Conservation (phyloP, 2,888 invertebrate genomes). For the Drosophila pseudotakahashii region DNA sequence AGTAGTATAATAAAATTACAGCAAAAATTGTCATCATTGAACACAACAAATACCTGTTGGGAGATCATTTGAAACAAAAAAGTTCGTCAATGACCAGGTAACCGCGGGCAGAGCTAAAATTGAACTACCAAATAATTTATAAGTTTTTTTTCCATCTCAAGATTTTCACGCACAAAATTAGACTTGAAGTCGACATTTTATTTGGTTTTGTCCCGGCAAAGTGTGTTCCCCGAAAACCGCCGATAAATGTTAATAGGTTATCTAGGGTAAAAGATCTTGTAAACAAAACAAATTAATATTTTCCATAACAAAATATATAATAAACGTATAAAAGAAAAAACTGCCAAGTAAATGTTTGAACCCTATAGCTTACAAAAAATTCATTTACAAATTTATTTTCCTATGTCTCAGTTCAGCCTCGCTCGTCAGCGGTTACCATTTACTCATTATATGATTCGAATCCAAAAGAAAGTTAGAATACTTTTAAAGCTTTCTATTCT, state of each 20-base stretch:
- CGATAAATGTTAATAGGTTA: slow-evolving; percentile 80
- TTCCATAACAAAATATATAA: slow-evolving; percentile 21
- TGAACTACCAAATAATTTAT: slow-evolving; percentile 1
- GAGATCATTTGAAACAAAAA: slow-evolving; percentile 36
- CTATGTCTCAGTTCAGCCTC: slow-evolving; percentile 4
- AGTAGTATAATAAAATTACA: slow-evolving; percentile 69
- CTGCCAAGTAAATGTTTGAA: slow-evolving; percentile 76
- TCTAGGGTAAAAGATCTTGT: slow-evolving; percentile 63
- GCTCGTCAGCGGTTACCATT: slow-evolving; percentile 37
- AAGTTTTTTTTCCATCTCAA: slow-evolving; percentile 12
- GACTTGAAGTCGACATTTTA: slow-evolving; percentile 10
- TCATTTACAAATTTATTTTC: slow-evolving; percentile 2
- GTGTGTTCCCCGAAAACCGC: slow-evolving; percentile 76
- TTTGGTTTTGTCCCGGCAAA: slow-evolving; percentile 64
- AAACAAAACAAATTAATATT: slow-evolving; percentile 51
- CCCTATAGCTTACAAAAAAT: slow-evolving; percentile 58
- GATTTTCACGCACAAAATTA: slow-evolving; percentile 65
- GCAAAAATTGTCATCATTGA: slow-evolving; percentile 53
- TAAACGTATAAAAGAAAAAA: slow-evolving; percentile 49
- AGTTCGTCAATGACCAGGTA: slow-evolving; percentile 3
- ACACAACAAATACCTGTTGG: slow-evolving; percentile 37
- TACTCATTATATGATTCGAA: slow-evolving; percentile 24
- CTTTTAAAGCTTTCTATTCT: slow-evolving; percentile 46
- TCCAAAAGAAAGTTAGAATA: slow-evolving; percentile 29
- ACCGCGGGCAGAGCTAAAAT: slow-evolving; percentile 31